phyloP scores from a whole-genome alignment of 1,140 invertebrate species.

The Apolygus lucorum region DNA sequence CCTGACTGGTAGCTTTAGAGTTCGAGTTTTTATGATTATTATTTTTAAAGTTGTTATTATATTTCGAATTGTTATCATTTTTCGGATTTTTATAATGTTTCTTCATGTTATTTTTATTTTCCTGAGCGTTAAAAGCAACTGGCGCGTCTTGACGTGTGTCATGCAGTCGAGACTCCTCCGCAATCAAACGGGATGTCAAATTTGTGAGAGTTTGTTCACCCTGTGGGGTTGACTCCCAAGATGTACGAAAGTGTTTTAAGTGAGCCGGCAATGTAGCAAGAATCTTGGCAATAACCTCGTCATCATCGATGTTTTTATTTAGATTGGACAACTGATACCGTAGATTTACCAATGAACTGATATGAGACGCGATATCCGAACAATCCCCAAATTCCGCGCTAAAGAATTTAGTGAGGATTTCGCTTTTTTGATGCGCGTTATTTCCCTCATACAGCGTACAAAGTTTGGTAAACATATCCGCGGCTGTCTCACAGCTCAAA shows the following conservation, averaged over 20 bases:
- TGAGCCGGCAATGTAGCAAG: background rate
- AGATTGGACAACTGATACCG: background rate
- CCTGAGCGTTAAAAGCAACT: background rate
- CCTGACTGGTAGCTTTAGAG: too few relatives aligned
- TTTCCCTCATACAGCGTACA: background rate
- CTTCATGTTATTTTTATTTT: background rate
- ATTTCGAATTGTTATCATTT: background rate
- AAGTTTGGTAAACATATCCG: background rate
- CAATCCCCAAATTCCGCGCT: background rate
- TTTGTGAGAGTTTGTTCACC: background rate
- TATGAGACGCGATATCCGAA: background rate
- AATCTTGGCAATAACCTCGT: background rate
- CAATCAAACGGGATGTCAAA: background rate
- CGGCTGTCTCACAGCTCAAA: background rate
- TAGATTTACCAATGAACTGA: background rate
- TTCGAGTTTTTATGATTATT: too few relatives aligned
- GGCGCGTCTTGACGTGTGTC: background rate
- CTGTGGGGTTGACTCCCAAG: background rate
- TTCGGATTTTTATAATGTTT: background rate
- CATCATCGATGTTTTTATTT: background rate
- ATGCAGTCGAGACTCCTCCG: background rate
- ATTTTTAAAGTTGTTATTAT: too few relatives aligned
- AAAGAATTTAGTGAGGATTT: background rate
- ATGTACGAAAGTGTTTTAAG: background rate
- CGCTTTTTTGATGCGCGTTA: background rate